Conservation (phyloP, 2,113 vertebrate genomes). For the Mixornis gularis region DNA sequence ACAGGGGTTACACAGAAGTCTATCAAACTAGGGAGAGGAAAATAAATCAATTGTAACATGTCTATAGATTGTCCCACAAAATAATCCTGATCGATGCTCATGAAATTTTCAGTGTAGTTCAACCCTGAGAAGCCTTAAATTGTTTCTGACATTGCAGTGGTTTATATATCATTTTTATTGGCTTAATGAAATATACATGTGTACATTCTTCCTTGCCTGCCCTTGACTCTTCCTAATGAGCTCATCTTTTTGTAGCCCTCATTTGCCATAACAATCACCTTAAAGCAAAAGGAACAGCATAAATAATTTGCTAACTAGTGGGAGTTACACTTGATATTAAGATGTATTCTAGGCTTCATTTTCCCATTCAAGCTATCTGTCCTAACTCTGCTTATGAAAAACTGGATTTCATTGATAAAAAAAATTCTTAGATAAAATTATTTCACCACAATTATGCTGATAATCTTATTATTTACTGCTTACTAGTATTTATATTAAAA, state of each 20-base stretch:
- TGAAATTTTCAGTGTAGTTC: conserved; percentile 40
- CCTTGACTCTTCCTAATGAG: conserved; percentile 17
- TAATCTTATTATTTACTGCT: background rate
- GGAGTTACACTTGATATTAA: background rate
- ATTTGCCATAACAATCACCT: background rate
- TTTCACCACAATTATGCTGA: background rate
- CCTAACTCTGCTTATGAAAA: background rate
- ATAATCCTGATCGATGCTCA: conserved; percentile 11
- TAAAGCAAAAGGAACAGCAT: background rate
- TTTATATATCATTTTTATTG: conserved; percentile 31
- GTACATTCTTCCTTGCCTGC: background rate
- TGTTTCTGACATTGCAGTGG: conserved; percentile 10
- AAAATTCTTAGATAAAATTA: background rate
- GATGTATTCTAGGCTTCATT: background rate
- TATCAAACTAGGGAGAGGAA: background rate
- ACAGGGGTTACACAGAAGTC: background rate
- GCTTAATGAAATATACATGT: conserved; percentile 25
- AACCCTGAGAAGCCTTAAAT: conserved; percentile 6
- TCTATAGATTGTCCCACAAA: conserved; percentile 17
- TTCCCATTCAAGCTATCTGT: background rate
- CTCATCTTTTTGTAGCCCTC: background rate
- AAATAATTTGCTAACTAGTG: background rate
- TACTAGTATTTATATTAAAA: background rate
- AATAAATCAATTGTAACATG: conserved; percentile 19
- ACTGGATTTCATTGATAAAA: background rate